Conservation (phyloP, 1,140 invertebrate genomes). For the Ephestia elutella region DNA sequence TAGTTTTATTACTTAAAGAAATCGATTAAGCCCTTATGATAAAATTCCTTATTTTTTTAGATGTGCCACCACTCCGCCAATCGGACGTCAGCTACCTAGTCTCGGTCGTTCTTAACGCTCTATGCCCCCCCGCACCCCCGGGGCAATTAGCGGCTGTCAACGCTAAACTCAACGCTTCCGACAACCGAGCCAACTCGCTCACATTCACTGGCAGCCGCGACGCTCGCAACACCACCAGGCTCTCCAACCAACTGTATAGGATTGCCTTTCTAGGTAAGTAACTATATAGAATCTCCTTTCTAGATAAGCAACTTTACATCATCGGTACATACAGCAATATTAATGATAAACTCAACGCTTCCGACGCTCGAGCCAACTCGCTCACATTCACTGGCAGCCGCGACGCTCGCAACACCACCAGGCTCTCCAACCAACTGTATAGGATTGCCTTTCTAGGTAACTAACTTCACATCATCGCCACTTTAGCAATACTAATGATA, state of each 20-base stretch:
- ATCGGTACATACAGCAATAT: constrained; percentile 3
- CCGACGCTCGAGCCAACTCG: constrained; percentile 80
- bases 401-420: constrained; percentile 82
- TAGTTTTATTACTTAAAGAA: too few relatives aligned
- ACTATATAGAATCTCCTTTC: constrained; percentile 89
- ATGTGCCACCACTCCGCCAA: constrained; percentile 90
- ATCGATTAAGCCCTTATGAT: too few relatives aligned
- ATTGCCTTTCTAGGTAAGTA: constrained; percentile 83
- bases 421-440: constrained; percentile 86
- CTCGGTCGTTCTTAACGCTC: constrained; percentile 90
- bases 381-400: constrained; percentile 82
- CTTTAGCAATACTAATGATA: constrained; percentile 37
- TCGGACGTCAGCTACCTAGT: constrained; percentile 94
- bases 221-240: constrained; percentile 81
- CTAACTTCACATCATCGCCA: too few relatives aligned
- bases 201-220: constrained; percentile 83
- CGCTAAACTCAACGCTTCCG: constrained; percentile 72
- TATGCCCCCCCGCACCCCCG: constrained; percentile 73
- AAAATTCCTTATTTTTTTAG: constrained; percentile 64
- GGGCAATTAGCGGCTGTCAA: constrained; percentile 63
- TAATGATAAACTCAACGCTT: constrained; percentile 66
- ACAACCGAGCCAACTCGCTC: constrained; percentile 80
- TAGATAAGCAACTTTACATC: constrained; percentile 54
- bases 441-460: too few relatives aligned
- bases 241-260: constrained; percentile 87